phyloP scores from a whole-genome alignment of 1,140 invertebrate species.

The Sycophila sp. region DNA sequence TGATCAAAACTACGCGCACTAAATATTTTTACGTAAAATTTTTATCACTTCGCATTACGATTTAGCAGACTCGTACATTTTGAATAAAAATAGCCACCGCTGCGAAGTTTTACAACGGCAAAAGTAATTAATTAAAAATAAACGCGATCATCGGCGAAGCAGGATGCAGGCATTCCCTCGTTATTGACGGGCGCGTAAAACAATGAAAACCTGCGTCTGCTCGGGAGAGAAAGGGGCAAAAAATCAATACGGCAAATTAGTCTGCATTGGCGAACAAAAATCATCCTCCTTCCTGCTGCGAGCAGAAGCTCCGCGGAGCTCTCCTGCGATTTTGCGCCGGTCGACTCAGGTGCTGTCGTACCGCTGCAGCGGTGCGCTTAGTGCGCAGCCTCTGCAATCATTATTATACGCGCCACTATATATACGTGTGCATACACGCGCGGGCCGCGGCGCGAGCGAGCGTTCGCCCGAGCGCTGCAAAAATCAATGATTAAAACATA shows the following conservation, averaged over 20 bases:
- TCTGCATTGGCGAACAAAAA: neutral
- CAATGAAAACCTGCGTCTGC: neutral
- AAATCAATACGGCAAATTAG: neutral
- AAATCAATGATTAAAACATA: constrained; percentile 29
- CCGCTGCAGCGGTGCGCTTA: too few species aligned
- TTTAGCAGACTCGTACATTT: too few species aligned
- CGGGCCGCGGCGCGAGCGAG: neutral
- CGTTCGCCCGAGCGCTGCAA: neutral
- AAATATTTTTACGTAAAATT: too few species aligned
- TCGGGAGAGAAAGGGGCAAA: neutral
- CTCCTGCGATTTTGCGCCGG: neutral
- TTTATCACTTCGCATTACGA: too few species aligned
- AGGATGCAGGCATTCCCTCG: neutral
- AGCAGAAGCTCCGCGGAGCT: too few species aligned
- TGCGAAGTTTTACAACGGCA: too few species aligned
- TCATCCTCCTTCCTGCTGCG: neutral
- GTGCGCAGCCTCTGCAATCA: neutral
- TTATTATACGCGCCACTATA: neutral
- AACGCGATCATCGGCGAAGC: too few species aligned
- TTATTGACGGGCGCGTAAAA: neutral
- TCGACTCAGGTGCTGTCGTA: neutral
- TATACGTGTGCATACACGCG: too few species aligned
- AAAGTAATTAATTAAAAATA: too few species aligned
- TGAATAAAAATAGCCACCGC: too few species aligned
- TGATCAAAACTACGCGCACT: too few species aligned